Conservation (phyloP, 2,888 invertebrate genomes). For the Patella depressa region DNA sequence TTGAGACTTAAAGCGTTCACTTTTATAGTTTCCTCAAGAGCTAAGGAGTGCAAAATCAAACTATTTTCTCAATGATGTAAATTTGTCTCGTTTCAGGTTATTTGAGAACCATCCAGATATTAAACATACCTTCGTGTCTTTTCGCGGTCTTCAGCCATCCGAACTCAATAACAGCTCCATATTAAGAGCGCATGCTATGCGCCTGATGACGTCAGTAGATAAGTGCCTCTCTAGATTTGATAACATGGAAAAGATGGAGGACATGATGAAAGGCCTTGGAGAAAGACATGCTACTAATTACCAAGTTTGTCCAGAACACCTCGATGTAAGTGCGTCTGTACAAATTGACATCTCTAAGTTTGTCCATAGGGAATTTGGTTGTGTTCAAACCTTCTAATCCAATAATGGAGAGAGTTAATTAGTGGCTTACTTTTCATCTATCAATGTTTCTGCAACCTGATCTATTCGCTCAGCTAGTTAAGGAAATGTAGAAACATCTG, state of each 20-base stretch:
- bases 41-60: too few species aligned
- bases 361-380: too few species aligned
- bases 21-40: too few species aligned
- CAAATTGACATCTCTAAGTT: too few species aligned
- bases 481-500: too few species aligned
- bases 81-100: conserved; percentile 66
- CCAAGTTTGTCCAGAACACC: conserved; percentile 73
- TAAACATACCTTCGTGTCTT: conserved; percentile 74
- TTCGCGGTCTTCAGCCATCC: conserved; percentile 72
- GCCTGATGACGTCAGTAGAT: conserved; percentile 75
- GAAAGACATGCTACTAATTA: conserved; percentile 72
- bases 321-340: conserved; percentile 72
- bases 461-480: too few species aligned
- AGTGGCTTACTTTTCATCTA: too few species aligned
- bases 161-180: conserved; percentile 73
- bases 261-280: conserved; percentile 72
- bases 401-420: too few species aligned
- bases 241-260: conserved; percentile 73
- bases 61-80: too few species aligned
- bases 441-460: too few species aligned
- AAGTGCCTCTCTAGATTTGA: conserved; percentile 73
- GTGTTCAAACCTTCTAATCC: too few species aligned
- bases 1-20: too few species aligned
- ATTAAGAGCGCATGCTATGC: conserved; percentile 73
- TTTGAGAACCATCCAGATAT: conserved; percentile 75